Evolutionary conservation across 2,113 vertebrate species (phyloP).

Genomic region (Phalacrocorax aristotelis): DNA sequence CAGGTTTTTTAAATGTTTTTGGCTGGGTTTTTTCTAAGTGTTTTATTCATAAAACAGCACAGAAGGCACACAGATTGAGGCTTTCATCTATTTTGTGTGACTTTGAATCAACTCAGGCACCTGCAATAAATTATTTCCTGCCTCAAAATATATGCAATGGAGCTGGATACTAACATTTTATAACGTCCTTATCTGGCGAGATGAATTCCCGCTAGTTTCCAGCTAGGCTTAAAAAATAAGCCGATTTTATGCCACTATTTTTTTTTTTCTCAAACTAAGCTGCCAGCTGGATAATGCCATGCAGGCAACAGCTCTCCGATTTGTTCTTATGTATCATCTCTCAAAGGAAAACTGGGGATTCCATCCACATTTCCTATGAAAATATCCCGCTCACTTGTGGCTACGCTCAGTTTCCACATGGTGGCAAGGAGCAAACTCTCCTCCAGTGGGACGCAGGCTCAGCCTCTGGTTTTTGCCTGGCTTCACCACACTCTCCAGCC

Average conservation of each 20-base stretch:
- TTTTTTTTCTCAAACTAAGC: background rate
- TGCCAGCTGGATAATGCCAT: background rate
- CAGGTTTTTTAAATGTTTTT: background rate
- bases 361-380: background rate
- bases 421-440: background rate
- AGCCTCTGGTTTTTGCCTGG: background rate
- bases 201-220: background rate
- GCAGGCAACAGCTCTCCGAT: background rate
- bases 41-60: background rate
- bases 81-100: background rate
- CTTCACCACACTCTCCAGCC: background rate
- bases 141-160: background rate
- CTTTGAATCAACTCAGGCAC: background rate
- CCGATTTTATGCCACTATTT: constrained; percentile 2
- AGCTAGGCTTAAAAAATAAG: constrained; percentile 33
- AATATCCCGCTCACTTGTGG: background rate
- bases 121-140: background rate
- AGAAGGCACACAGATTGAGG: background rate
- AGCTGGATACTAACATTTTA: background rate
- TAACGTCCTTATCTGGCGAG: background rate
- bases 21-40: background rate
- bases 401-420: rapidly evolving
- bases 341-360: background rate
- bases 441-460: background rate
- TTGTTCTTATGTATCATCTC: background rate